Evolutionary conservation across 1,140 invertebrate genomes (phyloP).

Genomic region (Drosophila pruinosa): DNA sequence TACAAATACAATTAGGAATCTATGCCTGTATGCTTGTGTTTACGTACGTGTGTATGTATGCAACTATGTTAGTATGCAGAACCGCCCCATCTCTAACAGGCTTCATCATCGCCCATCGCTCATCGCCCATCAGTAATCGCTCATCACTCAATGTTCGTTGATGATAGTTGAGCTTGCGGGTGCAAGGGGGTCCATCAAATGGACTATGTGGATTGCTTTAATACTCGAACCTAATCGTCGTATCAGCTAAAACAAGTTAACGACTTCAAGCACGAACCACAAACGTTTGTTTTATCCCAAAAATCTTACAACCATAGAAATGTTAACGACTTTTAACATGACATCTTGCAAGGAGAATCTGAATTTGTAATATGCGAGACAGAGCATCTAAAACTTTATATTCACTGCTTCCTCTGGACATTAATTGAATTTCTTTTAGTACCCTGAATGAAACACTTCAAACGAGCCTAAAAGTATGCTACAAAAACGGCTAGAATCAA

Average conservation of each 20-base stretch:
- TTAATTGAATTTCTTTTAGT: background rate
- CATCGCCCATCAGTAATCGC: background rate
- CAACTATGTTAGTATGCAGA: background rate
- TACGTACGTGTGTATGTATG: background rate
- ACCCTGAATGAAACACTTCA: background rate
- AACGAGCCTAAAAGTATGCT: background rate
- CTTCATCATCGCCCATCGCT: conserved; percentile 7
- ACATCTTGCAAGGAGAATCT: background rate
- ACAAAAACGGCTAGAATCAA: too few species aligned
- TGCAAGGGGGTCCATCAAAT: background rate
- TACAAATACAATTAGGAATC: conserved; percentile 1
- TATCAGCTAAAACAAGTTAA: background rate
- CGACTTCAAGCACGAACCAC: background rate
- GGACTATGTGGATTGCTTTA: background rate
- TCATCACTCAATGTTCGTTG: background rate
- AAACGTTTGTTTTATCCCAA: background rate
- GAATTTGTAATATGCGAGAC: too few species aligned
- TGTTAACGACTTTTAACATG: conserved; percentile 1
- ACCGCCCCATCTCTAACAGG: background rate
- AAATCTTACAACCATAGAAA: background rate
- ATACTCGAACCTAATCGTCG: background rate
- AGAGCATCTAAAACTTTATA: too few species aligned
- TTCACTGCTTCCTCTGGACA: too few species aligned
- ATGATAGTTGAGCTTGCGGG: background rate
- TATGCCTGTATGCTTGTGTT: background rate